Percentiles rank a stretch among this genome's conserved stretches.
Evolutionary conservation across 2,888 invertebrate genomes (phyloP).

Genomic region (Taenaris catops): DNA sequence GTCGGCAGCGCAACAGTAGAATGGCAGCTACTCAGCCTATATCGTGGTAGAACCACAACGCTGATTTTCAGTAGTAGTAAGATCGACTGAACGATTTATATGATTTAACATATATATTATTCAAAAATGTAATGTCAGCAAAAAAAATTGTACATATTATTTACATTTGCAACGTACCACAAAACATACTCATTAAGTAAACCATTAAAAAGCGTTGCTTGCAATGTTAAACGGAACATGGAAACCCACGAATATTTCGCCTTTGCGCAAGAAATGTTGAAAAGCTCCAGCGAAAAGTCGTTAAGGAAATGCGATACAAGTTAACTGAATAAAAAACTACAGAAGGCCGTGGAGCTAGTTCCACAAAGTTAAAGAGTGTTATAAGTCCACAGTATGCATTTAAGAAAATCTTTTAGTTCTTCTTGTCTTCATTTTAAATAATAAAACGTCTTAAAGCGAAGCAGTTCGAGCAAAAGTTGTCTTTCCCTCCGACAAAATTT

Average conservation of each 20-base stretch:
- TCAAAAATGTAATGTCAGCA: too few species aligned
- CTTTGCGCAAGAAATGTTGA: conserved; percentile 14
- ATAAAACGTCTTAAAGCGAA: neutral
- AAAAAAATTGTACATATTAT: too few species aligned
- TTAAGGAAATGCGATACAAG: conserved; percentile 22
- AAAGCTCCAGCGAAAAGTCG: conserved; percentile 20
- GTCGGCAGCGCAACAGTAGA: too few species aligned
- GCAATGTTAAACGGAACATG: too few species aligned
- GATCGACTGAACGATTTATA: too few species aligned
- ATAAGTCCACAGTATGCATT: conserved; percentile 14
- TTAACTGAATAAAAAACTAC: conserved; percentile 21
- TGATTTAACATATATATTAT: too few species aligned
- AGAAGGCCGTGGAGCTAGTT: conserved; percentile 17
- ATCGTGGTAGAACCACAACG: too few species aligned
- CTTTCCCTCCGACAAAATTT: neutral
- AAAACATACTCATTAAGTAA: conserved; percentile 1
- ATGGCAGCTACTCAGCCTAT: too few species aligned
- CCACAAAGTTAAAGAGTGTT: conserved; percentile 6
- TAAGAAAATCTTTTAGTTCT: conserved; percentile 5
- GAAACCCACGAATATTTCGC: conserved; percentile 11
- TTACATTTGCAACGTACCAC: too few species aligned
- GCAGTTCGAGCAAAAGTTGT: neutral
- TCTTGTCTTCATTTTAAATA: conserved; percentile 3
- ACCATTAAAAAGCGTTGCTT: conserved; percentile 2
- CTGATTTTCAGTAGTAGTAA: too few species aligned